Conservation (phyloP, 2,113 vertebrate species). For the Albula goreensis region DNA sequence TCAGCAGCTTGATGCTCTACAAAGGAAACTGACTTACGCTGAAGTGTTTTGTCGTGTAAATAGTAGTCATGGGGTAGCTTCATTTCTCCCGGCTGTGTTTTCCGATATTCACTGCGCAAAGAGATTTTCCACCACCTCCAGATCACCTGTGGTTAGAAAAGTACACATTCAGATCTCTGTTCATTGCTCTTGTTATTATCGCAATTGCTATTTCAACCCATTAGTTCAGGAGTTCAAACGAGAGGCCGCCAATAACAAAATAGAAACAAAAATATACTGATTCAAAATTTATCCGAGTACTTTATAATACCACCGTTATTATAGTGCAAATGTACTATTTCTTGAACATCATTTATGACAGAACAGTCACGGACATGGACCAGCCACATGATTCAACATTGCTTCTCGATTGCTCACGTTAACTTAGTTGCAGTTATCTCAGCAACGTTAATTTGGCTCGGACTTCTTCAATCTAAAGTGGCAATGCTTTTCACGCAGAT, state of each 20-base stretch:
- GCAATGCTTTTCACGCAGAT: too few relatives aligned
- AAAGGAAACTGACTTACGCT: constrained; percentile 61
- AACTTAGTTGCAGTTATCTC: too few relatives aligned
- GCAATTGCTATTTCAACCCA: not conserved
- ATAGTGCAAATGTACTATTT: too few relatives aligned
- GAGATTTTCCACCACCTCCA: constrained; percentile 86
- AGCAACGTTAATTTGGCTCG: too few relatives aligned
- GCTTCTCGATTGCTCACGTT: too few relatives aligned
- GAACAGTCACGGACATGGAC: too few relatives aligned
- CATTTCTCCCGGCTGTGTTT: constrained; percentile 70
- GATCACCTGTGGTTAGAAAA: constrained; percentile 61
- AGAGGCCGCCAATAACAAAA: not conserved
- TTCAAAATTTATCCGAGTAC: too few relatives aligned
- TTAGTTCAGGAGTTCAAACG: not conserved
- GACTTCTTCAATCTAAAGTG: too few relatives aligned
- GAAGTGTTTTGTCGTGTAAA: constrained; percentile 68
- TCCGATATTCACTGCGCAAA: constrained; percentile 58
- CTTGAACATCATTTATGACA: too few relatives aligned
- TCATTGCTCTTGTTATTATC: not conserved
- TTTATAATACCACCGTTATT: too few relatives aligned
- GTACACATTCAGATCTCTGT: not conserved
- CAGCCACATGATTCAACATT: too few relatives aligned
- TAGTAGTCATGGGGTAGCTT: constrained; percentile 70
- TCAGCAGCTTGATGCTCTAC: not conserved
- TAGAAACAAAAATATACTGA: too few relatives aligned